Conservation (phyloP, 2,888 invertebrate genomes). For the Lasioglossum marginatum region DNA sequence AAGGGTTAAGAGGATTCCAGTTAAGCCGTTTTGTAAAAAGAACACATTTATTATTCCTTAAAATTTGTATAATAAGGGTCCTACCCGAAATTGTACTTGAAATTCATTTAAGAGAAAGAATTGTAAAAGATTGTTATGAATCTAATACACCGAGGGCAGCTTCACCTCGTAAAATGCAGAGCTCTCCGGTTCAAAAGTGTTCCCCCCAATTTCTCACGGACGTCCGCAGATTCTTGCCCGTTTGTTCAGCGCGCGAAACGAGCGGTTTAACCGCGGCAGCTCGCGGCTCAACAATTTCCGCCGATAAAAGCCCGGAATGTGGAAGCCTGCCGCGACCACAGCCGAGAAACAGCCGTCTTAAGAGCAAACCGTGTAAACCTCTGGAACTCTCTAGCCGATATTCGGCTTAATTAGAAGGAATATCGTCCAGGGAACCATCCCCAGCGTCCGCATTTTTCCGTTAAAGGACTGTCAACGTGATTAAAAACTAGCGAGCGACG, state of each 20-base stretch:
- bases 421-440: background rate
- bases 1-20: too few species aligned
- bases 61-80: too few species aligned
- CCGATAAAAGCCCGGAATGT: slow-evolving; percentile 19
- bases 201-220: background rate
- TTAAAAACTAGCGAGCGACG: background rate
- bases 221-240: background rate
- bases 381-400: slow-evolving; percentile 27
- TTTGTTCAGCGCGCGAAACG: slow-evolving; percentile 28
- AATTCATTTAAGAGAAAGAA: background rate
- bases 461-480: background rate
- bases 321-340: background rate
- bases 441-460: background rate
- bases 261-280: slow-evolving; percentile 29
- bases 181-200: background rate
- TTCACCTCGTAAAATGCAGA: background rate
- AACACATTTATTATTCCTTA: too few species aligned
- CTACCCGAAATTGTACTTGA: too few species aligned
- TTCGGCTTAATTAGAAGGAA: slow-evolving; percentile 37
- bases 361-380: background rate
- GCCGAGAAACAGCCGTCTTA: slow-evolving; percentile 20
- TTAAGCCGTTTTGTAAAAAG: too few species aligned
- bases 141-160: background rate
- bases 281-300: slow-evolving; percentile 15
- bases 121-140: background rate